These are phyloP conservation scores for Eilema caniola DNA, from an alignment of 2,888 invertebrate genomes.

Conservation along the genomic window DNA sequence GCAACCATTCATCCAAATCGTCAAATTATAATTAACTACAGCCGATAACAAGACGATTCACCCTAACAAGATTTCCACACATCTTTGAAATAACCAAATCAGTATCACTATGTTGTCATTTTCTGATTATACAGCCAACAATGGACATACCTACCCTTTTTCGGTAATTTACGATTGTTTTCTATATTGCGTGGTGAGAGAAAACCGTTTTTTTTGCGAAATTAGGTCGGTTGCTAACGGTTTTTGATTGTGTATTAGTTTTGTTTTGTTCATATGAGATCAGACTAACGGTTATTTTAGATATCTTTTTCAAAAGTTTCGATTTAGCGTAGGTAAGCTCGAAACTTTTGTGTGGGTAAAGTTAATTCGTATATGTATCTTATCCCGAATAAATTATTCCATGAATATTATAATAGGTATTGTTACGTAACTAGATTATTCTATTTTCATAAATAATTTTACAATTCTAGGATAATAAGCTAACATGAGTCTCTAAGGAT, in stretches of 20 bases:
- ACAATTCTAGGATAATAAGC: not conserved
- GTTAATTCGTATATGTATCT: not conserved
- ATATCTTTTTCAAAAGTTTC: not conserved
- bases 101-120: constrained; percentile 59
- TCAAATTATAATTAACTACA: not conserved
- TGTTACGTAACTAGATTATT: not conserved
- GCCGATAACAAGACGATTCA: constrained; percentile 27
- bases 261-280: constrained; percentile 50
- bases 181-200: constrained; percentile 49
- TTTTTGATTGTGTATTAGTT: constrained; percentile 45
- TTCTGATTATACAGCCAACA: constrained; percentile 63
- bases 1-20: too few species aligned
- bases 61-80: constrained; percentile 50
- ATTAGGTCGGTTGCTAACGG: constrained; percentile 65
- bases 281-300: constrained; percentile 50
- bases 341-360: not conserved
- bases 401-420: not conserved
- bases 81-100: constrained; percentile 53
- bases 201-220: constrained; percentile 68
- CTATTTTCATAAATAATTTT: not conserved
- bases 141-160: constrained; percentile 64
- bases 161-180: constrained; percentile 65
- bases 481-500: not conserved
- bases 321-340: not conserved
- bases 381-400: constrained; percentile 1